Percentiles rank a stretch among this genome's conserved stretches.
Evolutionary conservation across 2,113 vertebrate genomes (phyloP).

Genomic region (Drymodes brunneopygia): DNA sequence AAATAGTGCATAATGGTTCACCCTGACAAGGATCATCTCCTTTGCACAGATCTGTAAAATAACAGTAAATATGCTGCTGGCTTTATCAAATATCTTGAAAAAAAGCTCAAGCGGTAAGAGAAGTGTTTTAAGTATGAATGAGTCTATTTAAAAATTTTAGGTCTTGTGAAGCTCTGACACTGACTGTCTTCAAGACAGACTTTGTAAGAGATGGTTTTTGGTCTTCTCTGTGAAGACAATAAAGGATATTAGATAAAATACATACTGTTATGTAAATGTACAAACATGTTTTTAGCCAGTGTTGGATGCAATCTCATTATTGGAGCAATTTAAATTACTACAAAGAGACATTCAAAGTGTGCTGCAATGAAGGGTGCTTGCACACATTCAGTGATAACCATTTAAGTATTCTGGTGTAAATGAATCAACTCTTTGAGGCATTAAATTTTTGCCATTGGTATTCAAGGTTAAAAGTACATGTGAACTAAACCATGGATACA

Average conservation of each 20-base stretch:
- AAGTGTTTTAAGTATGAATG: background rate
- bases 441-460: background rate
- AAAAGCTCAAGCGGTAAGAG: background rate
- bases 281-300: background rate
- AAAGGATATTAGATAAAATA: background rate
- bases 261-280: background rate
- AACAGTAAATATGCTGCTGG: background rate
- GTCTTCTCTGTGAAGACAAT: background rate
- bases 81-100: background rate
- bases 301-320: background rate
- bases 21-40: background rate
- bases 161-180: background rate
- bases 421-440: background rate
- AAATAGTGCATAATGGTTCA: background rate
- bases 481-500: background rate
- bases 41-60: background rate
- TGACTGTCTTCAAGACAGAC: background rate
- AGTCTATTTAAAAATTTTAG: background rate
- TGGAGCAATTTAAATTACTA: background rate
- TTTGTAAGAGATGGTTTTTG: background rate
- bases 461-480: background rate
- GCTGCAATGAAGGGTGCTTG: background rate
- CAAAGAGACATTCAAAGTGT: background rate
- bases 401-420: background rate
- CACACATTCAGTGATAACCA: background rate